A percentile compares a stretch with the other conserved stretches of the same genome.
Evolutionary conservation across 2,113 vertebrate species (phyloP).

Genomic region (Carassius gibelio): DNA sequence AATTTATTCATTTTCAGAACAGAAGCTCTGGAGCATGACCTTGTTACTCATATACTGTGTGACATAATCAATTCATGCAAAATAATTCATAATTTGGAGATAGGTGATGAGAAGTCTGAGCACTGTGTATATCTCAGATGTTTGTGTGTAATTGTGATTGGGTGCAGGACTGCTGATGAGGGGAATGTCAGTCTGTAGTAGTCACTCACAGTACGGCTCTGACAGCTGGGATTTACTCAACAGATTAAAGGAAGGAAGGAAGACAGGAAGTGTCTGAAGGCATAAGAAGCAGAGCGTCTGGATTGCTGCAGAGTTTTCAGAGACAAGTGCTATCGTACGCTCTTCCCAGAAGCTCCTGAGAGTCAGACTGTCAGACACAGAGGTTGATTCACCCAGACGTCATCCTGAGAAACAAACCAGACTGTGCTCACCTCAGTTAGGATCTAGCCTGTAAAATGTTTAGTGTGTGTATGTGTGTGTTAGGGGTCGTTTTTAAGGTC

Average conservation of each 20-base stretch:
- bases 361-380: not conserved
- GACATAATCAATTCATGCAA: not conserved
- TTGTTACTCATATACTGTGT: not conserved
- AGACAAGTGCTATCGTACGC: not conserved
- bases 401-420: not conserved
- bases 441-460: no score
- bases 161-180: not conserved
- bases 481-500: no score
- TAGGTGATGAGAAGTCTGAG: not conserved
- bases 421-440: not conserved
- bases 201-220: not conserved
- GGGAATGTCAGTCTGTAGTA: not conserved
- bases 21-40: not conserved
- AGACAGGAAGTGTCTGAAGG: slow-evolving; percentile 13
- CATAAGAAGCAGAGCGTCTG: slow-evolving; percentile 15
- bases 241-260: slow-evolving; percentile 14
- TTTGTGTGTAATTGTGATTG: not conserved
- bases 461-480: no score
- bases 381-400: not conserved
- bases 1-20: not conserved
- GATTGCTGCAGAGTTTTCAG: slow-evolving; percentile 25
- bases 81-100: not conserved
- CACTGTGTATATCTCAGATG: not conserved
- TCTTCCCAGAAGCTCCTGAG: not conserved
- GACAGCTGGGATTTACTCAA: slow-evolving; percentile 41